Base-by-base conservation (phyloP, 2,888 invertebrate species). In the Taphrorychus bicolor region DNA sequence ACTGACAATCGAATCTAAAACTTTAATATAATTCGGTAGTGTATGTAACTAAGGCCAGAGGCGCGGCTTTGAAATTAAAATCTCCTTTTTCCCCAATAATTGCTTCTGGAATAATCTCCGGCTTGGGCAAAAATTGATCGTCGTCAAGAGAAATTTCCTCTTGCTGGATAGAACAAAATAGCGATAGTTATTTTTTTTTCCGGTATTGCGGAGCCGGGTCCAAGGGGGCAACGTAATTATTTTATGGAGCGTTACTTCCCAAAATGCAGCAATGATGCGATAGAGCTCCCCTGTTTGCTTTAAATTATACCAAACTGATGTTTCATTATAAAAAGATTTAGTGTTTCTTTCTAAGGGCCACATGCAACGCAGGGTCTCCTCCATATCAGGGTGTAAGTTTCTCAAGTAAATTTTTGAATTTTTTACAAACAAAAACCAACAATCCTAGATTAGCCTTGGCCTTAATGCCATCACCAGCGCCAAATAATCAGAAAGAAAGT, bases 141-240 rank as follows among this genome's bases (percentile, higher is more conserved):
- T 32, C 32, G 11, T 32, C 32, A 32, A 7, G 11, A 32, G 11
- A 32, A 32, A 32, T 5, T 11, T 32, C 32, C 5, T 7, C 7
- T 32, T 32, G n/a, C n/a, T n/a, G n/a, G 5, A 32, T 5, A 22
- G 83, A 83, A 68, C 71, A 75, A 71, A 51, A 57, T 62, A 52
- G 45, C 61, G 59, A 62, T 62, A 60, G 65, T 66, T 69, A 69
- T 64, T 17, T 59, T 69, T 69, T 69, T 66, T 59, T 66, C n/a
- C 62, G 62, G 62, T 58, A 62, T 17, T 62, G 49, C 66, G 56
- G 62, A 48, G 59, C 32, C 49, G 14, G 7, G 19, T 54, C 18
- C 16, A 49, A 40, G 56, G 64, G 65, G 66, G 66, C 41, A 54
- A 49, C 18, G 58, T 66, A 70, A 70, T 70, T 70, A 70, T 70